These are phyloP conservation scores for Lithobates sylvaticus DNA, from an alignment of 2,797 vertebrate species.

Conservation along the genomic window DNA sequence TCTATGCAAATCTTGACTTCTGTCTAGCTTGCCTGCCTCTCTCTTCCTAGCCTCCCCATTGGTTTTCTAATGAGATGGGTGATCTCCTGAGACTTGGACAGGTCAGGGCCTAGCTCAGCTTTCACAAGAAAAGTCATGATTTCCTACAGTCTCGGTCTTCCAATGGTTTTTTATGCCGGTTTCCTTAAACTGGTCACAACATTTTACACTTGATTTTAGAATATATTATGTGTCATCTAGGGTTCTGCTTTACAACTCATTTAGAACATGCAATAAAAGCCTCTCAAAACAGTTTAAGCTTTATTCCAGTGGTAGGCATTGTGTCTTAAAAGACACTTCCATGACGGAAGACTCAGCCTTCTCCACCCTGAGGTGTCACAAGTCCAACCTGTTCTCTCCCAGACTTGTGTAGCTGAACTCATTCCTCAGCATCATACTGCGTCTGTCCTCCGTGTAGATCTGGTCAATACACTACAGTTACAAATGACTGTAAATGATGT, in stretches of 20 bases:
- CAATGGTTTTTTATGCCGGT: neutral
- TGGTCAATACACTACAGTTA: slow-evolving; percentile 44
- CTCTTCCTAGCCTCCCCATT: neutral
- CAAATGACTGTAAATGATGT: slow-evolving; percentile 52
- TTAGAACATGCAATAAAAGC: neutral
- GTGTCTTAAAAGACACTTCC: neutral
- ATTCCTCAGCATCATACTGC: slow-evolving; percentile 62
- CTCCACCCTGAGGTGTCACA: neutral
- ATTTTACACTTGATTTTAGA: neutral
- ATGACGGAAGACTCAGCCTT: neutral
- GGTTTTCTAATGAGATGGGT: neutral
- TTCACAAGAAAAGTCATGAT: too few species aligned
- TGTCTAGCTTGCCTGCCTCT: too few species aligned
- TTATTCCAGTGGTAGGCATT: neutral
- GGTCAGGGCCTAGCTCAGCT: too few species aligned
- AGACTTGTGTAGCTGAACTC: neutral
- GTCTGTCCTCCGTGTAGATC: neutral
- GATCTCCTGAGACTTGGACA: too few species aligned
- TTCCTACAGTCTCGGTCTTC: too few species aligned
- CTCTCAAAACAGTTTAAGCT: too few species aligned
- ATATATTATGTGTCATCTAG: neutral
- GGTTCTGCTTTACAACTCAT: neutral
- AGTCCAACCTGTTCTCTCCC: slow-evolving; percentile 3
- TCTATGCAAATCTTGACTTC: neutral
- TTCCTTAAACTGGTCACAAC: neutral